Base-by-base conservation (phyloP, 2,888 invertebrate species). In the Ischnura elegans region DNA sequence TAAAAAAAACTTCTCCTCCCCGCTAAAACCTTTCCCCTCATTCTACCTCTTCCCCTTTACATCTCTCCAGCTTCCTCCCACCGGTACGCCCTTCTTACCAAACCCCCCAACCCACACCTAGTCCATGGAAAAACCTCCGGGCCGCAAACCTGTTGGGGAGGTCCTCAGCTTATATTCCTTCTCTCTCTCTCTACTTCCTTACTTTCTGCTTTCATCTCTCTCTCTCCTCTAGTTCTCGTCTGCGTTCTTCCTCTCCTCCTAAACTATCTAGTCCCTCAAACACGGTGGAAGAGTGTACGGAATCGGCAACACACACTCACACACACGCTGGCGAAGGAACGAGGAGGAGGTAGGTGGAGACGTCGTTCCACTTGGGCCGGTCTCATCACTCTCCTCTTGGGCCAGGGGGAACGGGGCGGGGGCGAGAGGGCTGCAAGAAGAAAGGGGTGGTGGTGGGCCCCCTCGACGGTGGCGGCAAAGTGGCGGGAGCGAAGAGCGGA, bases 281-380 rank as follows among this genome's bases (percentile, higher is more conserved):
- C 51, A 2, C 16, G 76, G 76, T 29, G 76, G 10, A 10, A 16
- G 51, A 76, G 76, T n/a, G 46, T 45, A 45, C 86, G 86, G 86
- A 86, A 86, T 46, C 46, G 45, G 86, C 86, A 86, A 86, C 86
- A 86, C 45, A 21, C 61, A 25, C 36, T 36, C 36, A 36, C 21
- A 43, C 47, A 51, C 55, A 42, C 51, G 55, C 21, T 25, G 36
- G 51, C 29, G 21, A 55, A 36, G 25, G 10, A 36, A 36, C 8
- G 6, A 10, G 76, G 76, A n/a, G n/a, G 61, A 19, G 61, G 61
- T 6, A 29, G 66, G n/a, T 2, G 46, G 86, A 86, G 87, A 87
- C 87, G 8, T 29, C 87, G 55, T 87, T 61, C 87, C 55, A 87
- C 87, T 87, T 87, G 87, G 87, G 61, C 87, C 87, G 87, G 87